Conservation (phyloP, 2,888 invertebrate species). For the Magallana nippona region DNA sequence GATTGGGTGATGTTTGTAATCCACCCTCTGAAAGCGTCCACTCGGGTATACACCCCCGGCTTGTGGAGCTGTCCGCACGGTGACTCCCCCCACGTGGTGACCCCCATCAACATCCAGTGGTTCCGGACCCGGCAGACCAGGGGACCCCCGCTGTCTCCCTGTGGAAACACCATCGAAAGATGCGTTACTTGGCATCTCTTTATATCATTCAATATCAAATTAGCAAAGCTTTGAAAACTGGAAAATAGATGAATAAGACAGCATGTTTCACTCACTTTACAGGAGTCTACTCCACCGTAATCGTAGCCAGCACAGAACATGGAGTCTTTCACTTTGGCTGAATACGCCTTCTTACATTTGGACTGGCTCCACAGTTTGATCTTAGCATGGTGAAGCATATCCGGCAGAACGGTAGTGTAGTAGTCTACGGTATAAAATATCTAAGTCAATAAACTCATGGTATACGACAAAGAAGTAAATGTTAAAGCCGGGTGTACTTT, state of each 20-base stretch:
- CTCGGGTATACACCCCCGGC: constrained; percentile 76
- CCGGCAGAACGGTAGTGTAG: constrained; percentile 55
- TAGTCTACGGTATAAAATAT: constrained; percentile 51
- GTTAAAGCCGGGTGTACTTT: too few relatives aligned
- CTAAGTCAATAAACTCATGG: too few relatives aligned
- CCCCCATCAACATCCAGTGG: constrained; percentile 71
- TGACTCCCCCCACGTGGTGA: constrained; percentile 75
- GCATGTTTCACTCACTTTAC: constrained; percentile 59
- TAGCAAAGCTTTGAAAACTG: background rate
- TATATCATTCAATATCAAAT: background rate
- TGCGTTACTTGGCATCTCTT: too few relatives aligned
- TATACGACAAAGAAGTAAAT: too few relatives aligned
- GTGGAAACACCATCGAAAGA: background rate
- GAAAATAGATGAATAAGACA: background rate
- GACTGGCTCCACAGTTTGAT: constrained; percentile 59
- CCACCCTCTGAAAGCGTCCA: constrained; percentile 69
- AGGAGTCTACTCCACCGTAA: constrained; percentile 65
- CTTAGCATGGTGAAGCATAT: constrained; percentile 64
- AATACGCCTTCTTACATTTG: constrained; percentile 59
- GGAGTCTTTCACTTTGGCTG: constrained; percentile 53
- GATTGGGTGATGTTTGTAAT: constrained; percentile 54
- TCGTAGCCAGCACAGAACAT: constrained; percentile 73
- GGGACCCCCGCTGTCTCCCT: constrained; percentile 78
- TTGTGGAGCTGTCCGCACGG: constrained; percentile 68
- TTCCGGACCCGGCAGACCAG: constrained; percentile 67